Evolutionary conservation across 2,888 invertebrate species (phyloP), one percentile per base, ranked within the genome.

Genomic region (Polydrusus tereticollis): DNA sequence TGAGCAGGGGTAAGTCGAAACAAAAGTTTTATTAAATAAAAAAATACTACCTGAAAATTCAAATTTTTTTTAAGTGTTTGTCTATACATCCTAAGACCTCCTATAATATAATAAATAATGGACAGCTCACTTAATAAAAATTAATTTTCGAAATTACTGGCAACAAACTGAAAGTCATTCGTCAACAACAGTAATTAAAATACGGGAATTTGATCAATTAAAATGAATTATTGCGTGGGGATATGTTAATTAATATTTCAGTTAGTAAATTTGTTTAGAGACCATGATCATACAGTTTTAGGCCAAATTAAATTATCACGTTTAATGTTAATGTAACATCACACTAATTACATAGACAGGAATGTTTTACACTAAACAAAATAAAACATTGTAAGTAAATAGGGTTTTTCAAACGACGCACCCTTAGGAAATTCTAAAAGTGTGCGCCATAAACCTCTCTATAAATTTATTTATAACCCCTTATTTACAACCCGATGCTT

Each of bases 291-390:
- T 33, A 43, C 57, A 57, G 33, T 66, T 66, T 65, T 57, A 41
- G 33, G n/a, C 26, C 7, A 43, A 66, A 66, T 66, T 66, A 66
- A 47, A 66, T 66, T 66, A 43, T 29, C 57, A 57, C 29, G 12
- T 66, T 66, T 57, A 66, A 66, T 57, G n/a, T n/a, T n/a, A n/a
- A n/a, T n/a, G n/a, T 55, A 43, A 16, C 65, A 65, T 65, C 50
- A 45, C 29, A 26, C 16, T 47, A 45, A 47, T 59, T 59, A 41
- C n/a, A 59, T 14, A 23, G 58, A 41, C 14, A n/a, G 20, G 7
- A 20, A 57, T 16, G 16, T 52, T 4, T 23, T n/a, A 12, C 50
- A 7, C 10, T 10, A 20, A 23, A 50, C 12, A 23, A 50, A 50
- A 23, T 12, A n/a, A 52, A 26, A 55, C 29, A 33, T 29, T 55